These are phyloP conservation scores for Onychomys leucogaster DNA, from an alignment of 2,797 vertebrate species.

Conservation along the genomic window DNA sequence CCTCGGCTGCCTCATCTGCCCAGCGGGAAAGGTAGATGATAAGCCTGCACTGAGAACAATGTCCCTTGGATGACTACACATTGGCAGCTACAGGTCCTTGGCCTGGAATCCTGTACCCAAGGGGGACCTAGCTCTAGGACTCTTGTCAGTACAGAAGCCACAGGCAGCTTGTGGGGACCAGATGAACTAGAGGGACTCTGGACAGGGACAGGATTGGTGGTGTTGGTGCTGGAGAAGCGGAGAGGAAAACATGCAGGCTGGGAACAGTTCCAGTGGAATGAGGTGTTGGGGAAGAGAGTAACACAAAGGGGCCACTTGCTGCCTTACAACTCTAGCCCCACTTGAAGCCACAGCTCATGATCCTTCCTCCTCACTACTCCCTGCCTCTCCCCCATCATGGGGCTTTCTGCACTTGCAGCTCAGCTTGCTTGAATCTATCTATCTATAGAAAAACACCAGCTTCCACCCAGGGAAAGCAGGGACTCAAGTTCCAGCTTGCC, in stretches of 20 bases:
- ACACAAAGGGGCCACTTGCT: neutral
- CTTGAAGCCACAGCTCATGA: neutral
- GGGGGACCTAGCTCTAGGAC: neutral
- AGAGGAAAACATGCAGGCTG: neutral
- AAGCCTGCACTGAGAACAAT: neutral
- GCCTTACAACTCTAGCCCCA: neutral
- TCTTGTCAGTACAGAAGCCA: neutral
- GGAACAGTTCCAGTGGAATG: neutral
- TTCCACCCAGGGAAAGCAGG: neutral
- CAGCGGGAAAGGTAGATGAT: neutral
- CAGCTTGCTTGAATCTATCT: neutral
- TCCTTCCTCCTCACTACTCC: neutral
- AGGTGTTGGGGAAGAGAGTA: accelerated
- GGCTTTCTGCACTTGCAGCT: neutral
- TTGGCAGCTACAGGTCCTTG: neutral
- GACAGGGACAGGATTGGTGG: neutral
- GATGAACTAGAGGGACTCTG: neutral
- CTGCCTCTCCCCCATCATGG: neutral
- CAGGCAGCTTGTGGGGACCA: neutral
- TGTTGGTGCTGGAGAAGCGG: neutral
- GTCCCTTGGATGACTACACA: neutral
- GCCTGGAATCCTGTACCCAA: neutral
- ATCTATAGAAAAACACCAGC: neutral
- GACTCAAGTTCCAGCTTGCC: neutral
- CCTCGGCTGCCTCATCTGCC: neutral